Percentiles rank a stretch among this genome's conserved stretches.
Conservation (phyloP, 2,797 vertebrate species). For the Antrozous pallidus region DNA sequence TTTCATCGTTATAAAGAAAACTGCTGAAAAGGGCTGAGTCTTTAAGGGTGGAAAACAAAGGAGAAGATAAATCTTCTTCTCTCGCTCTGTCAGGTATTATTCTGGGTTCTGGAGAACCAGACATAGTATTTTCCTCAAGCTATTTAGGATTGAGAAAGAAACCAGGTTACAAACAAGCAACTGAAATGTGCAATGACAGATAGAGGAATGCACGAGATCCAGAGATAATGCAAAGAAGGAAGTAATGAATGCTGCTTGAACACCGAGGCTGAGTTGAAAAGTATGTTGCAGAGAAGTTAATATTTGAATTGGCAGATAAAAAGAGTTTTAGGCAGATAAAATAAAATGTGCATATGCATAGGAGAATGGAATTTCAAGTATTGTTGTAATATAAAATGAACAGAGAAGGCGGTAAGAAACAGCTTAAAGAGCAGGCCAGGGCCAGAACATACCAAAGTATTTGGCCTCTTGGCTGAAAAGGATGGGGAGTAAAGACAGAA, state of each 20-base stretch:
- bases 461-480: neutral
- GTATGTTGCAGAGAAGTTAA: neutral
- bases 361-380: neutral
- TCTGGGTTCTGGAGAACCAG: neutral
- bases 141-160: neutral
- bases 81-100: neutral
- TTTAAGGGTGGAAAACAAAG: neutral
- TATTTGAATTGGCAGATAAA: neutral
- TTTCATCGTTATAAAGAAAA: constrained; percentile 31
- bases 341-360: neutral
- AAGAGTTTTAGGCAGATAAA: neutral
- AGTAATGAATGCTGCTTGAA: neutral
- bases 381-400: neutral
- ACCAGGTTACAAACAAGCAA: neutral
- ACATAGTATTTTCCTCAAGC: neutral
- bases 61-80: neutral
- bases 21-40: neutral
- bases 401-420: neutral
- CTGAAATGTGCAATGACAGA: neutral
- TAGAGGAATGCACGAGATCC: neutral
- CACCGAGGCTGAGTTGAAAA: neutral
- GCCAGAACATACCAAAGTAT: neutral
- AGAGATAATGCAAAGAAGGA: neutral
- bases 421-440: neutral
- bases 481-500: neutral